Conservation (phyloP, 2,113 vertebrate species). For the Nyctereutes procyonoides region DNA sequence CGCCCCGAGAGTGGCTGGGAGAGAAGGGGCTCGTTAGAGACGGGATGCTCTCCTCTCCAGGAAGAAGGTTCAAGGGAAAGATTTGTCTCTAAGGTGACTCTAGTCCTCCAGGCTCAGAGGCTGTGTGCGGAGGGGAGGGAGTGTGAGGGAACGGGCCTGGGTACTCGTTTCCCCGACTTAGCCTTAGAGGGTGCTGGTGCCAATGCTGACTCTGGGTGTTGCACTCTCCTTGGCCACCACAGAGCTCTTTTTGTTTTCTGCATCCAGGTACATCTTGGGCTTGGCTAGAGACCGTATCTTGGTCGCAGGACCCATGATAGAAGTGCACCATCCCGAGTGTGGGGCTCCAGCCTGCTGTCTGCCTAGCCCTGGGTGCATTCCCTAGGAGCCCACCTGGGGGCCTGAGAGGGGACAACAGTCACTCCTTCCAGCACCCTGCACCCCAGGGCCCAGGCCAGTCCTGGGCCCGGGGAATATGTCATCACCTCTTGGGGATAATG, state of each 20-base stretch:
- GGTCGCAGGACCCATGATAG: not conserved
- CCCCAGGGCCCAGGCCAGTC: not conserved
- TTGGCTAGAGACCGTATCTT: not conserved
- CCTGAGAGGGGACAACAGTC: too few relatives aligned
- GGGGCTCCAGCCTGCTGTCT: not conserved
- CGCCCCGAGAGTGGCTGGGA: not conserved
- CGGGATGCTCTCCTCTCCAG: not conserved
- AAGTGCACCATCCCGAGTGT: not conserved
- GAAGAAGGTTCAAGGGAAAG: not conserved
- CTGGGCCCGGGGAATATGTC: not conserved
- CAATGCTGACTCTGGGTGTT: not conserved
- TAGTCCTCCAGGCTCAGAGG: not conserved
- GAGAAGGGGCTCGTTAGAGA: not conserved
- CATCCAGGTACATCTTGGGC: not conserved
- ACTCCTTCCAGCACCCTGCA: not conserved
- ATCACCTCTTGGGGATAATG: not conserved
- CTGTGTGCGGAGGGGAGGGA: not conserved
- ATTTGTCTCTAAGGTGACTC: not conserved
- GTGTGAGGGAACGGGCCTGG: fast-evolving
- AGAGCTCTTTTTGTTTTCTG: not conserved
- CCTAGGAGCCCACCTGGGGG: not conserved
- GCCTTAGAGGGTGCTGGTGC: not conserved
- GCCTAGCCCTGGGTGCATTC: not conserved
- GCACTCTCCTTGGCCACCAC: not conserved
- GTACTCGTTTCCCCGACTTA: not conserved